These are phyloP conservation scores for Mythimna vitellina DNA, from an alignment of 2,888 invertebrate genomes.

Conservation along the genomic window DNA sequence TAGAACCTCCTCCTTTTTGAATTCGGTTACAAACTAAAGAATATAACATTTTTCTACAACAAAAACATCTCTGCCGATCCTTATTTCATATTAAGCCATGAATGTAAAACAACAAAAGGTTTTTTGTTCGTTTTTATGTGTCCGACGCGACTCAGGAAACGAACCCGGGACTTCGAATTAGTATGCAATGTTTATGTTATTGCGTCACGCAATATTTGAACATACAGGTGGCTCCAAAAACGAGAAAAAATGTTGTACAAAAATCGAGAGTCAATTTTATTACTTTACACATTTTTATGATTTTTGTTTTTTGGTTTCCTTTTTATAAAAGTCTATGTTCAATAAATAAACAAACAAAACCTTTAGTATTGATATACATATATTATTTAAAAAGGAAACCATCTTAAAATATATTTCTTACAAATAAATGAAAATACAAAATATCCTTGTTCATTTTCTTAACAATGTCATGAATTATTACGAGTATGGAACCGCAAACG, in stretches of 20 bases:
- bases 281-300: too few species aligned
- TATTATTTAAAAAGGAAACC: not conserved
- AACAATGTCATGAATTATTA: slow-evolving; percentile 58
- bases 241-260: not conserved
- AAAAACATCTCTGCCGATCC: slow-evolving; percentile 4
- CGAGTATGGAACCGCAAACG: slow-evolving; percentile 51
- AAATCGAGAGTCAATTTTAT: too few species aligned
- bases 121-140: slow-evolving; percentile 60
- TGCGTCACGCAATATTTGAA: slow-evolving; percentile 61
- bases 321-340: too few species aligned
- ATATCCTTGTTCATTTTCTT: slow-evolving; percentile 44
- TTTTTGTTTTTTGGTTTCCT: too few species aligned
- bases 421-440: slow-evolving; percentile 24
- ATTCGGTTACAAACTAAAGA: too few species aligned
- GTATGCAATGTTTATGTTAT: slow-evolving; percentile 69
- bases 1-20: too few species aligned
- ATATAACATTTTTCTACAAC: not conserved
- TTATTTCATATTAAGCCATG: slow-evolving; percentile 17
- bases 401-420: not conserved
- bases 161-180: slow-evolving; percentile 63
- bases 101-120: slow-evolving; percentile 48
- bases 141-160: slow-evolving; percentile 60
- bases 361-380: not conserved
- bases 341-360: too few species aligned
- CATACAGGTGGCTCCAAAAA: slow-evolving; percentile 42